Conservation (phyloP, 2,797 vertebrate genomes). For the Calcarius lapponicus region DNA sequence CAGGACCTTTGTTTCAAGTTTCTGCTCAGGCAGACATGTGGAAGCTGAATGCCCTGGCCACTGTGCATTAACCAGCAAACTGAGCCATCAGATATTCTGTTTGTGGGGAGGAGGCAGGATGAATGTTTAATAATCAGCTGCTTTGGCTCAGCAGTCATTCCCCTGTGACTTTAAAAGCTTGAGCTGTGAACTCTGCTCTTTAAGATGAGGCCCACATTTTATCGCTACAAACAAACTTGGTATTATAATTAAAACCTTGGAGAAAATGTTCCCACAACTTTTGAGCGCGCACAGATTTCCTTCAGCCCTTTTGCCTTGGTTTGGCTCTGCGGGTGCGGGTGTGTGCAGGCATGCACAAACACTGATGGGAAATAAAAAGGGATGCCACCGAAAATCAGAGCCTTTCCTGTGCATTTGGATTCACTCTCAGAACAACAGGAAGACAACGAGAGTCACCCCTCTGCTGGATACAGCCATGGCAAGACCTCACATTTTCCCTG, state of each 20-base stretch:
- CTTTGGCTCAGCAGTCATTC: background rate
- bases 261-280: background rate
- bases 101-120: background rate
- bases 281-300: background rate
- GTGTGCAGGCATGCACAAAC: rapidly evolving
- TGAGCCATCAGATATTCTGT: background rate
- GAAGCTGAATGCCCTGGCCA: rapidly evolving
- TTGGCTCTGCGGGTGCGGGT: background rate
- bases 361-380: background rate
- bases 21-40: background rate
- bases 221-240: background rate
- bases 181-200: background rate
- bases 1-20: background rate
- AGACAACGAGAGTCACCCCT: background rate
- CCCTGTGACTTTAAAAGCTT: background rate
- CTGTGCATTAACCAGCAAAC: background rate
- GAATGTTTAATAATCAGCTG: constrained; percentile 11
- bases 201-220: background rate
- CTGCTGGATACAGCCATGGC: background rate
- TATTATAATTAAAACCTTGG: background rate
- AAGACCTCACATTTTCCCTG: background rate
- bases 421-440: background rate
- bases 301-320: background rate
- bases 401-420: background rate
- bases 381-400: background rate